These are phyloP conservation scores for Solenopsis fugax DNA, from an alignment of 1,140 invertebrate species.

Conservation along the genomic window DNA sequence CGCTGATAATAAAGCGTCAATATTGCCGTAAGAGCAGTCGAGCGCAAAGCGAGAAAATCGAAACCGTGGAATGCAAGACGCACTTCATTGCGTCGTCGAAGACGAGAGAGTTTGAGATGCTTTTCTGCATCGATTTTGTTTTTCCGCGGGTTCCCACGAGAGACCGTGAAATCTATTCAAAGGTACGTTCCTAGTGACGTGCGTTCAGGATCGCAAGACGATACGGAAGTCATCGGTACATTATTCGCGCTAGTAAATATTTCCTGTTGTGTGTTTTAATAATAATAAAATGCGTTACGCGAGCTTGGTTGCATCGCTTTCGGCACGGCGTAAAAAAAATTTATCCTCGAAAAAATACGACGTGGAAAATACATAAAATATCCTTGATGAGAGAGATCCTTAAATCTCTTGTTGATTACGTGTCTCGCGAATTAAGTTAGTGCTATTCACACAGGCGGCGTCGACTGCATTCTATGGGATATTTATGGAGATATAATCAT, in stretches of 20 bases:
- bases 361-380: not conserved
- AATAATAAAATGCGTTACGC: conserved; percentile 6
- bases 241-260: conserved; percentile 1
- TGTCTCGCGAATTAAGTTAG: not conserved
- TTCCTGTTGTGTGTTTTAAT: not conserved
- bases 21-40: conserved; percentile 25
- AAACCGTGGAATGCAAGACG: conserved; percentile 24
- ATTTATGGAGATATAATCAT: not conserved
- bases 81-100: conserved; percentile 8
- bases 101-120: not conserved
- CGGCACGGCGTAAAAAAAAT: not conserved
- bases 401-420: not conserved
- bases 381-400: not conserved
- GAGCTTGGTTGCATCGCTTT: not conserved
- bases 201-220: conserved; percentile 13
- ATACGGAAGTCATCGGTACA: not conserved
- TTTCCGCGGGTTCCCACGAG: conserved; percentile 32
- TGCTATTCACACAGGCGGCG: not conserved
- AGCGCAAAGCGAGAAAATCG: conserved; percentile 41
- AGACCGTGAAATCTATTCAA: conserved; percentile 59
- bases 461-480: not conserved
- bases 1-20: not conserved
- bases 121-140: not conserved
- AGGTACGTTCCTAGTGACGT: not conserved
- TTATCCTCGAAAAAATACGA: not conserved